A percentile compares a stretch with the other conserved stretches of the same genome.
Evolutionary conservation across 2,888 invertebrate species (phyloP).

Genomic region (Subacronicta megacephala): DNA sequence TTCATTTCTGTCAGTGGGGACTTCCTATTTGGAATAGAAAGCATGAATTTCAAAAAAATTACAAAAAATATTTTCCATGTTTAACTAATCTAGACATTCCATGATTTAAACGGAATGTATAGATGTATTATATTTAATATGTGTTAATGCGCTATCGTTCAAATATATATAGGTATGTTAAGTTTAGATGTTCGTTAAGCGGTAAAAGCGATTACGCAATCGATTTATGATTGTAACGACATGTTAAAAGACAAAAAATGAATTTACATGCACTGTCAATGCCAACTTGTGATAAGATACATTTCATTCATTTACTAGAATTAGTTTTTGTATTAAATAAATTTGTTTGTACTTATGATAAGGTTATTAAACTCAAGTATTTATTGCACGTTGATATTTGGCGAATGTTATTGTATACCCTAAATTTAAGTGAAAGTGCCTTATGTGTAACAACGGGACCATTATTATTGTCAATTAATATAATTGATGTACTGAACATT

Average conservation of each 20-base stretch:
- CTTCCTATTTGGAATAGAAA: background rate
- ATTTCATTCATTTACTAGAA: slow-evolving; percentile 63
- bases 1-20: no score
- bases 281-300: slow-evolving; percentile 73
- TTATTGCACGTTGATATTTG: slow-evolving; percentile 69
- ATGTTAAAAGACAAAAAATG: slow-evolving; percentile 23
- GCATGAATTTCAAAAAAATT: slow-evolving; percentile 29
- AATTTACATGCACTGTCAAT: slow-evolving; percentile 60
- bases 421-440: slow-evolving; percentile 74
- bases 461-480: slow-evolving; percentile 72
- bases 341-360: slow-evolving; percentile 75
- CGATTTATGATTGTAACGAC: slow-evolving; percentile 15
- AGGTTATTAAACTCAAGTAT: slow-evolving; percentile 70
- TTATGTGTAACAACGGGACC: slow-evolving; percentile 78
- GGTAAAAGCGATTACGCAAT: slow-evolving; percentile 20
- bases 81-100: slow-evolving; percentile 10
- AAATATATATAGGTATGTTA: slow-evolving; percentile 29
- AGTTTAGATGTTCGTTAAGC: slow-evolving; percentile 23
- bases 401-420: slow-evolving; percentile 43
- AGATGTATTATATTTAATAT: no score
- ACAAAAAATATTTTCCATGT: slow-evolving; percentile 33
- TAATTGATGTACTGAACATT: slow-evolving; percentile 85
- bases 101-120: slow-evolving; percentile 33
- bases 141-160: slow-evolving; percentile 39
- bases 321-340: slow-evolving; percentile 57